A percentile compares a stretch with the other conserved stretches of the same genome.
Conservation (phyloP, 2,797 vertebrate genomes). For the Distichodus sexfasciatus region DNA sequence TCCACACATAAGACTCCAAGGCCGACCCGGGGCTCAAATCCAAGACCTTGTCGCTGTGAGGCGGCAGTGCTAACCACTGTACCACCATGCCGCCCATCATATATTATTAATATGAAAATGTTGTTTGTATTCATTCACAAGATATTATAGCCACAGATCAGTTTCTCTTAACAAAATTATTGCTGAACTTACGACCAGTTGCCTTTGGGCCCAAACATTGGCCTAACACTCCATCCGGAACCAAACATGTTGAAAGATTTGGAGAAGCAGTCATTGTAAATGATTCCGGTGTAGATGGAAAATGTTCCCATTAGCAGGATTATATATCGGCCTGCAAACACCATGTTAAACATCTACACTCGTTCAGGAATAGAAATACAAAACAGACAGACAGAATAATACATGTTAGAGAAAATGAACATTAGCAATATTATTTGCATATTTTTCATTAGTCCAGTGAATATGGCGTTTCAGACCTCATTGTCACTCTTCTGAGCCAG, state of each 20-base stretch:
- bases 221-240: slow-evolving; percentile 92
- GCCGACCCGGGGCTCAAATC: too few species aligned
- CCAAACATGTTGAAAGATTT: slow-evolving; percentile 97
- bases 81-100: too few species aligned
- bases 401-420: background rate
- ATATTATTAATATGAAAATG: too few species aligned
- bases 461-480: too few species aligned
- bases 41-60: too few species aligned
- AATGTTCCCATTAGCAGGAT: slow-evolving; percentile 95
- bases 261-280: slow-evolving; percentile 98
- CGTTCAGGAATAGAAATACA: background rate
- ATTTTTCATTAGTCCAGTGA: too few species aligned
- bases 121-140: too few species aligned
- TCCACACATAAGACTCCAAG: too few species aligned
- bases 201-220: slow-evolving; percentile 81
- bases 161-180: background rate
- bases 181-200: slow-evolving; percentile 87
- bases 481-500: slow-evolving; percentile 94
- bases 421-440: background rate
- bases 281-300: slow-evolving; percentile 92
- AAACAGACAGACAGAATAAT: background rate
- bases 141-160: too few species aligned
- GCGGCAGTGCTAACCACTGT: too few species aligned
- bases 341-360: slow-evolving; percentile 90
- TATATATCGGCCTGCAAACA: slow-evolving; percentile 96